Evolutionary conservation across 1,140 invertebrate species (phyloP).

Genomic region (Pseudomyrmex concolor): DNA sequence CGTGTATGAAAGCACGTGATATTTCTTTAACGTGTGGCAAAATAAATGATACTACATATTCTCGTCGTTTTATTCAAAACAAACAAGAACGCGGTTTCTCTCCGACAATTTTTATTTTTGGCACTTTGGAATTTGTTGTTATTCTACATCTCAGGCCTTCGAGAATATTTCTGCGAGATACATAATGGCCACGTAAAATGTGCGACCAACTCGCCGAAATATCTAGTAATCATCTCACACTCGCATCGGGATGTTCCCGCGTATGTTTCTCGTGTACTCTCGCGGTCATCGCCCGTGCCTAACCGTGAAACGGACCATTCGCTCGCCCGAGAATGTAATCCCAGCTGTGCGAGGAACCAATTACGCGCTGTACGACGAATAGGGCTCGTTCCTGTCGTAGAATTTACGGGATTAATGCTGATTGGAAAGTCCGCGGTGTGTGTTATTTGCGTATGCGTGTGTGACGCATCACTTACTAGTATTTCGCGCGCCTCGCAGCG

Average conservation of each 20-base stretch:
- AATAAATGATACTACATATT: not conserved
- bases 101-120: not conserved
- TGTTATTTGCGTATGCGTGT: too few species aligned
- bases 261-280: slow-evolving; percentile 40
- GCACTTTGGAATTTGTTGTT: not conserved
- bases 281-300: slow-evolving; percentile 39
- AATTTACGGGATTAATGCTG: slow-evolving; percentile 47
- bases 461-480: slow-evolving; percentile 4
- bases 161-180: not conserved
- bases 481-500: slow-evolving; percentile 8
- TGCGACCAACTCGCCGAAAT: slow-evolving; percentile 15
- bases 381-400: slow-evolving; percentile 18
- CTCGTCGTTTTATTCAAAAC: not conserved
- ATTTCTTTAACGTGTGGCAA: too few species aligned
- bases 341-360: slow-evolving; percentile 54
- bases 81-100: too few species aligned
- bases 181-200: not conserved
- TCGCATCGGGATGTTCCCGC: slow-evolving; percentile 31
- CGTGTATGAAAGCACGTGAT: too few species aligned
- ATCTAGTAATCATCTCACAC: slow-evolving; percentile 19
- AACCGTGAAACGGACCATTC: slow-evolving; percentile 52
- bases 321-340: slow-evolving; percentile 51
- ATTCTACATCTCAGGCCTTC: not conserved
- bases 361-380: slow-evolving; percentile 21
- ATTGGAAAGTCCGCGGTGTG: slow-evolving; percentile 29